A percentile compares a stretch with the other conserved stretches of the same genome.
Conservation (phyloP, 1,140 invertebrate species). For the Drosophila punjabiensis region DNA sequence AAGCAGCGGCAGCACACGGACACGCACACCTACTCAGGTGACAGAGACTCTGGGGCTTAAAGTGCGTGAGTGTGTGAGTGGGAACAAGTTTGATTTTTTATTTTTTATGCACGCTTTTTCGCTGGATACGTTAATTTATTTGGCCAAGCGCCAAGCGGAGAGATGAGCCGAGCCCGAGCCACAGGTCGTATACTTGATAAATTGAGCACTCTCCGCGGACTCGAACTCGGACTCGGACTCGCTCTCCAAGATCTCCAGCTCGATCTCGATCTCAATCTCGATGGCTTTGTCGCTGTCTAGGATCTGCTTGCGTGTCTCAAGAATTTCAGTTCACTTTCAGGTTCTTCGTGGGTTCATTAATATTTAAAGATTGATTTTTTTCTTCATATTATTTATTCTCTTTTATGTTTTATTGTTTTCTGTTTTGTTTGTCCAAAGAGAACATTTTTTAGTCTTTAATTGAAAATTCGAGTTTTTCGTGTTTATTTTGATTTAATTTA, state of each 20-base stretch:
- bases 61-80: constrained; percentile 60
- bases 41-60: constrained; percentile 53
- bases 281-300: constrained; percentile 19
- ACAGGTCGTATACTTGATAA: constrained; percentile 70
- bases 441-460: constrained; percentile 72
- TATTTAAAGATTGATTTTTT: constrained; percentile 69
- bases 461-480: constrained; percentile 83
- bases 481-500: constrained; percentile 78
- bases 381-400: constrained; percentile 36
- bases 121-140: constrained; percentile 74
- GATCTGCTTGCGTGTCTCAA: constrained; percentile 67
- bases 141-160: constrained; percentile 63
- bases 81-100: constrained; percentile 54
- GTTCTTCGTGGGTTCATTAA: constrained; percentile 65
- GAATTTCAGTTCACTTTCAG: constrained; percentile 78
- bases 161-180: constrained; percentile 62
- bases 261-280: constrained; percentile 16
- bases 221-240: constrained; percentile 21
- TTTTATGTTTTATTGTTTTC: constrained; percentile 47
- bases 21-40: constrained; percentile 43
- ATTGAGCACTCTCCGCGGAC: constrained; percentile 36
- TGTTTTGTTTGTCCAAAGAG: constrained; percentile 47
- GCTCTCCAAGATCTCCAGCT: constrained; percentile 6
- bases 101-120: constrained; percentile 50
- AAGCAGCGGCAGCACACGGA: constrained; percentile 43